A percentile compares a stretch with the other conserved stretches of the same genome.
These are phyloP conservation scores for Amphiduros pacificus DNA, from an alignment of 2,888 invertebrate genomes.

Conservation along the genomic window DNA sequence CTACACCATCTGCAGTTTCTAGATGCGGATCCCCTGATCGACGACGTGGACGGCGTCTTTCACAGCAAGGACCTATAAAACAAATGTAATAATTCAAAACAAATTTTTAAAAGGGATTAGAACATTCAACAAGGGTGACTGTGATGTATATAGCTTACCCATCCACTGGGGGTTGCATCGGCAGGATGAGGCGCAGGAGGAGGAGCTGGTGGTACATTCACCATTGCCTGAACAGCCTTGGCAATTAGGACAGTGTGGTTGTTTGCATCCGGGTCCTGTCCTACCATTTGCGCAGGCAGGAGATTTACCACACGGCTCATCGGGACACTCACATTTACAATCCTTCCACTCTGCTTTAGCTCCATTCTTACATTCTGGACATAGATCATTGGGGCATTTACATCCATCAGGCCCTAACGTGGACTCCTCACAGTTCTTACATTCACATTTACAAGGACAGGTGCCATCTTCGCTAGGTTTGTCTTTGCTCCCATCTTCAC, in stretches of 20 bases:
- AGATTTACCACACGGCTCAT: not conserved
- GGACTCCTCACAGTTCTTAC: slow-evolving; percentile 16
- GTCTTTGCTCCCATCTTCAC: slow-evolving; percentile 10
- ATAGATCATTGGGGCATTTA: slow-evolving; percentile 10
- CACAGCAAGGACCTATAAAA: slow-evolving; percentile 3
- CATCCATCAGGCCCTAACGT: slow-evolving; percentile 12
- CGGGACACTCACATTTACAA: slow-evolving; percentile 3
- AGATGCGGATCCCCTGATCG: slow-evolving; percentile 10
- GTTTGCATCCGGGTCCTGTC: slow-evolving; percentile 1
- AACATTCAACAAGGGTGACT: no score
- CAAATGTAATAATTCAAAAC: not conserved
- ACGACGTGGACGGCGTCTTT: not conserved
- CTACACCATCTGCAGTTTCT: slow-evolving; percentile 8
- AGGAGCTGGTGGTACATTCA: not conserved
- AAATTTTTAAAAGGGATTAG: not conserved
- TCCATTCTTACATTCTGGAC: slow-evolving; percentile 10
- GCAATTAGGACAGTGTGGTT: slow-evolving; percentile 6
- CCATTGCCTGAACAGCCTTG: slow-evolving; percentile 12
- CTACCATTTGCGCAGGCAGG: slow-evolving; percentile 3
- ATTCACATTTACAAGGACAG: slow-evolving; percentile 11
- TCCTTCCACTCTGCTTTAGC: not conserved
- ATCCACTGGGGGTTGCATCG: not conserved
- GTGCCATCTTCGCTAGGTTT: not conserved
- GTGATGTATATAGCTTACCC: not conserved
- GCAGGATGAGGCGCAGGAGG: not conserved